Evolutionary conservation across 1,140 invertebrate genomes (phyloP), one percentile per base, ranked within the genome.

Genomic region (Cheumatopsyche charites): DNA sequence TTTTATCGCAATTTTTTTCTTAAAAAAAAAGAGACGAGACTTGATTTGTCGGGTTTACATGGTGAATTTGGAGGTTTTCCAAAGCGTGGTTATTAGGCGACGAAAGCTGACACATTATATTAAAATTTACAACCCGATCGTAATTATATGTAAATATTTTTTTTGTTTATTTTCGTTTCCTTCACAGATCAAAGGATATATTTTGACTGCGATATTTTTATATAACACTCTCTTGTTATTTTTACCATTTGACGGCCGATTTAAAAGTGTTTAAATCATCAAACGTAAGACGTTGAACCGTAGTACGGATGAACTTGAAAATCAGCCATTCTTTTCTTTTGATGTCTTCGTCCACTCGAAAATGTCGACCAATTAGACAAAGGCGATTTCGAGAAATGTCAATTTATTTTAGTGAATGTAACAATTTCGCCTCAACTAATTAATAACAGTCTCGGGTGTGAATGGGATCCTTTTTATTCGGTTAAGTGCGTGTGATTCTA

Each of bases 381-480:
- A 7, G 15, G 13, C 15, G 13, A 47, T 47, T 4, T 47, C 41
- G 43, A 47, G 13, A 47, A 47, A 47, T 47, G 12, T 47, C 43
- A 47, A 47, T 15, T 47, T 47, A 47, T n/a, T 47, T 47, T 58
- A 3, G 23, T 13, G 23, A 58, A 58, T 5, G 45, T 13, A 4
- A 49, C 45, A 13, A 15, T 49, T 49, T 17, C 23, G 52, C 3
- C 13, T 4, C 17, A 1, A 3, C 4, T 58, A 58, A 58, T 58
- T n/a, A 58, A 21, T 58, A 58, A 58, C 23, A 13, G 17, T 11
- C 11, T 15, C 5, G 1, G 1, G 61, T n/a, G 61, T 62, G 61
- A 62, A 62, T 62, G 61, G 29, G 36, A 26, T 41, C 61, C 61
- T 62, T 62, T 23, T 62, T 62, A 62, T 36, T 62, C 61, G 23